phyloP scores from a whole-genome alignment of 2,797 vertebrate genomes.

The Merluccius polli region DNA sequence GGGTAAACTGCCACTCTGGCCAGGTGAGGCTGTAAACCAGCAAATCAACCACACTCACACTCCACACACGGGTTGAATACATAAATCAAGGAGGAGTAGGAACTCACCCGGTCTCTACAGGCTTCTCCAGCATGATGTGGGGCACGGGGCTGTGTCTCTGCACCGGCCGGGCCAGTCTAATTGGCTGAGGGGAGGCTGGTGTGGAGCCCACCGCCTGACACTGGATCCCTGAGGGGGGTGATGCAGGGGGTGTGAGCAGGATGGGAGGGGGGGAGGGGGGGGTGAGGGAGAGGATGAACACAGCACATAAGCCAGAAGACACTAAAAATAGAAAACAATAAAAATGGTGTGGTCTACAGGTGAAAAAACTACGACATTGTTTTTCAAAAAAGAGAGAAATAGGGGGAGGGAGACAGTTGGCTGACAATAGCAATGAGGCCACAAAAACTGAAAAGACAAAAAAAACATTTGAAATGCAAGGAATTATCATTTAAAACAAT shows the following conservation, averaged over 20 bases:
- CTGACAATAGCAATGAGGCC: not conserved
- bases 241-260: no score
- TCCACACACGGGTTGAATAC: no score
- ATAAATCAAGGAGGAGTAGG: not conserved
- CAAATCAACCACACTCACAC: no score
- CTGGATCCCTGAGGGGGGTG: not conserved
- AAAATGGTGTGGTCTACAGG: not conserved
- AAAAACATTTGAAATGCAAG: not conserved
- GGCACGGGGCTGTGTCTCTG: constrained; percentile 46
- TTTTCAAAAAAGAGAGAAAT: not conserved
- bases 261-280: no score
- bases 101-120: constrained; percentile 78
- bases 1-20: no score
- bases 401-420: not conserved
- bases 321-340: not conserved
- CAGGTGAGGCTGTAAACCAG: no score
- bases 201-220: not conserved
- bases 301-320: not conserved
- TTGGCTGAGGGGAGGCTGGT: constrained; percentile 75
- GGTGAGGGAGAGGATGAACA: not conserved
- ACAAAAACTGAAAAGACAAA: not conserved
- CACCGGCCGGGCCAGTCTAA: constrained; percentile 75
- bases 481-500: not conserved
- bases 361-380: not conserved
- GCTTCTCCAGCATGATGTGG: constrained; percentile 75